Base-by-base conservation (phyloP, 2,113 vertebrate genomes). In the Microcebus tavaratra region DNA sequence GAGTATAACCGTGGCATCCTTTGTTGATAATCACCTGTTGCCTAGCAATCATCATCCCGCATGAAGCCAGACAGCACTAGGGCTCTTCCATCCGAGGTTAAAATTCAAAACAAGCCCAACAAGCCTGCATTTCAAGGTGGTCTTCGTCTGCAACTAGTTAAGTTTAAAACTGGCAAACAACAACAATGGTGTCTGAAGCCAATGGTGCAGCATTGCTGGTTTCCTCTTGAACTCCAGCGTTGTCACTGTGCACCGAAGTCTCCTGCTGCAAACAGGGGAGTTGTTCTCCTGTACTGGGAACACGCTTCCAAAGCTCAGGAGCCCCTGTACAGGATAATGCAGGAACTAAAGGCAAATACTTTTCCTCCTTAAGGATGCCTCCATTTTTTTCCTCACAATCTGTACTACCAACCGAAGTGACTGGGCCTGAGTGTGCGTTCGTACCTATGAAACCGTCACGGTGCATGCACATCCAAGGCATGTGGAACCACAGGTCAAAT, bases 391-490 rank as follows among this genome's bases (percentile, higher is more conserved):
- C 98, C 97, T 98, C 98, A 98, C 98, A 97, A 94, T 98, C 98
- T 98, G 98, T 95, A 96, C 98, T 98, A 98, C 95, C 96, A 97
- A 96, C 97, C 92, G 98, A 98, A 96, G 98, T 94, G 94, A 76
- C 97, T 27, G 98, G 98, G 53, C 98, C 98, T 97, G 93, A 98
- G 97, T 97, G 94, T 93, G 98, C 98, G 96, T 99, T 82, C 94
- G 98, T 83, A 98, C 98, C 98, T 97, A 98, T 68, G 98, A 95
- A 98, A 97, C 98, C 98, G 98, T 97, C 98, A 98, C 98, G 98
- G 97, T 98, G 95, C 98, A 99, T 98, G 98, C 99, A 98, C 98
- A 98, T 99, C 99, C 99, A 97, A 98, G 98, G 98, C 98, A 98
- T 98, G 98, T 97, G 97, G 99, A 98, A 98, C 98, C 98, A 89